A percentile compares a stretch with the other conserved stretches of the same genome.
These are phyloP conservation scores for Nesometra sesokonis DNA, from an alignment of 35 echinoderm and acorn worm genomes.

Conservation along the genomic window DNA sequence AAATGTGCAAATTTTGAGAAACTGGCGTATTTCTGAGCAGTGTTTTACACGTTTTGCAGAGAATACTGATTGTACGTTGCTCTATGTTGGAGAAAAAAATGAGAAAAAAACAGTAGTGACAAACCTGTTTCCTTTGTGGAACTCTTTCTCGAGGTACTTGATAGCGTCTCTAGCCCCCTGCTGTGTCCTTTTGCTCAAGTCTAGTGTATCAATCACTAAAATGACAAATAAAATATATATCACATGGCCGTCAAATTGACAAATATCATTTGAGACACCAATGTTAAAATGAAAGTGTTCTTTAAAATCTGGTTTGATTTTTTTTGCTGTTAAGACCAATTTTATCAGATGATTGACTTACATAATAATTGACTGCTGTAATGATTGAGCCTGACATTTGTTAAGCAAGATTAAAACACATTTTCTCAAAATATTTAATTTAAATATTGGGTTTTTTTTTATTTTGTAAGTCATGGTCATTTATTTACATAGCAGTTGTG, in stretches of 20 bases:
- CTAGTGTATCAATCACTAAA: conserved; percentile 11
- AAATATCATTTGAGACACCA: background rate
- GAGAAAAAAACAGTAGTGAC: background rate
- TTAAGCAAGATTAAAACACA: too few species aligned
- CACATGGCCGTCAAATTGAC: background rate
- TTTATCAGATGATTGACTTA: background rate
- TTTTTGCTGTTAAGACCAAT: background rate
- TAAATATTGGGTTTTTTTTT: too few species aligned
- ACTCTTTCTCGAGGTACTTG: conserved; percentile 17
- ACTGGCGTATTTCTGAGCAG: too few species aligned
- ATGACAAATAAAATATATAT: background rate
- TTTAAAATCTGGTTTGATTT: background rate
- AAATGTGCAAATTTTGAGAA: too few species aligned
- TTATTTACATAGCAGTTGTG: too few species aligned
- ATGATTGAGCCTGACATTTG: background rate
- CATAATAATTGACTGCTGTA: background rate
- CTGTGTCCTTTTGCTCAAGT: background rate
- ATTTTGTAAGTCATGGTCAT: too few species aligned
- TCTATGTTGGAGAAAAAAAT: background rate
- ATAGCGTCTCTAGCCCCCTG: conserved; percentile 2
- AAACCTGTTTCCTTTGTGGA: conserved; percentile 15
- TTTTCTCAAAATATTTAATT: too few species aligned
- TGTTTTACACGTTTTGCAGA: too few species aligned
- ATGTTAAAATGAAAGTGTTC: background rate
- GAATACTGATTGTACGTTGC: too few species aligned